Conservation (phyloP, 2,113 vertebrate genomes). For the Eleginops maclovinus region DNA sequence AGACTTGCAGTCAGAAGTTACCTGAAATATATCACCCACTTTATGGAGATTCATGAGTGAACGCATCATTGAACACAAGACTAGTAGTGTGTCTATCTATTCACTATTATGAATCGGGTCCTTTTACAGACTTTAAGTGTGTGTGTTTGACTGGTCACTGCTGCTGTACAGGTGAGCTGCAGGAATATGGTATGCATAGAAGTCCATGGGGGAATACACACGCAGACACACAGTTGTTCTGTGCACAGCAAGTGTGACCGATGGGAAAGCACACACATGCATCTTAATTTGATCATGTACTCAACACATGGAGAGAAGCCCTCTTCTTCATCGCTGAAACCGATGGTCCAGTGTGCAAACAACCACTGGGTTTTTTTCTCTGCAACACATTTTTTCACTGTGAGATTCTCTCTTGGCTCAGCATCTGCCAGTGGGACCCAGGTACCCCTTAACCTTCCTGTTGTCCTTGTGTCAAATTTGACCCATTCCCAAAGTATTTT, state of each 20-base stretch:
- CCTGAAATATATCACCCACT: conserved; percentile 1
- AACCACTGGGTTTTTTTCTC: too few species aligned
- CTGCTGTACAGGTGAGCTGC: neutral
- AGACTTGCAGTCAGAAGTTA: conserved; percentile 13
- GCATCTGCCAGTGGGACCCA: too few species aligned
- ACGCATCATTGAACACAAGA: neutral
- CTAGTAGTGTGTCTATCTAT: too few species aligned
- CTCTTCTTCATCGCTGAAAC: conserved; percentile 40
- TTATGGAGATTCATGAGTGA: conserved; percentile 23
- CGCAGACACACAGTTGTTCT: conserved; percentile 20
- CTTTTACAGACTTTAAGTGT: neutral
- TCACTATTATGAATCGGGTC: too few species aligned
- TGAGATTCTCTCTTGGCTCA: too few species aligned
- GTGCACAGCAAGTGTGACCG: conserved; percentile 65
- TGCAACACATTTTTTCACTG: too few species aligned
- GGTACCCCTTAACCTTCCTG: too few species aligned
- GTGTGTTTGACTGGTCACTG: neutral
- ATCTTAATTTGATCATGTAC: conserved; percentile 75
- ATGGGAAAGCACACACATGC: conserved; percentile 66
- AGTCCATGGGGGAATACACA: neutral
- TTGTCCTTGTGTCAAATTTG: too few species aligned
- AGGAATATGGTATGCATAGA: neutral
- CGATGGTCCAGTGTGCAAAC: conserved; percentile 55
- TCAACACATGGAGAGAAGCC: conserved; percentile 54
- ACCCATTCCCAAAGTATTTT: too few species aligned